Evolutionary conservation across 2,797 vertebrate species (phyloP), one percentile per base, ranked within the genome.

Genomic region (Darevskia mixta): DNA sequence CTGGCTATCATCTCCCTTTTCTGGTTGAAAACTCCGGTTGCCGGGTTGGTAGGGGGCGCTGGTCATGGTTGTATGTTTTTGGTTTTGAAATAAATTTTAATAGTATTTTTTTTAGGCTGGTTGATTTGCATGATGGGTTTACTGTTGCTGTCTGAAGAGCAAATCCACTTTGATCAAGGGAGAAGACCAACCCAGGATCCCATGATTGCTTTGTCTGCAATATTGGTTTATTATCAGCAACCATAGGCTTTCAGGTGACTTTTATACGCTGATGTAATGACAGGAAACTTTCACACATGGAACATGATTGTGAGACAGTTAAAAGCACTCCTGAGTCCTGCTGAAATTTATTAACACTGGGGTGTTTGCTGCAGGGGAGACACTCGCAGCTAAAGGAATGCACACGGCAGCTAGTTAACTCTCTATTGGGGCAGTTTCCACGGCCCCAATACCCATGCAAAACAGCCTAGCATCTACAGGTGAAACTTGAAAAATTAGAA

Each of bases 31-130:
- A 72, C 67, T 86, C 83, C 82, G 73, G 73, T 79, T 86, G 78
- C 0, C 7, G 61, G 58, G 61, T 55, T 55, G 61, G 61, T 18
- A 20, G 61, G 61, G 61, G 61, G 20, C 20, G 49, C 49, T 71
- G 58, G 79, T 81, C 79, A 80, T 89, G 71, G 83, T 82, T 85
- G 72, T 75, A 75, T 88, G 38, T 89, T 81, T 75, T 86, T 86
- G 49, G 79, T 35, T 89, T 89, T 82, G 67, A 41, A 89, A 89
- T 89, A 89, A 89, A 89, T 86, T 89, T 86, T 89, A 86, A 85
- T 89, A 89, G 7, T 85, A 86, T 78, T 81, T 90, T 55, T 83
- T 77, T 83, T 76, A 86, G 79, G 61, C 79, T 58, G 79, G 43
- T 82, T 76, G 61, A 76, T 86, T 86, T 86, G 61, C 61, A 69